A percentile compares a stretch with the other conserved stretches of the same genome.
Evolutionary conservation across 2,797 vertebrate genomes (phyloP).

Genomic region (Pipistrellus nathusii): DNA sequence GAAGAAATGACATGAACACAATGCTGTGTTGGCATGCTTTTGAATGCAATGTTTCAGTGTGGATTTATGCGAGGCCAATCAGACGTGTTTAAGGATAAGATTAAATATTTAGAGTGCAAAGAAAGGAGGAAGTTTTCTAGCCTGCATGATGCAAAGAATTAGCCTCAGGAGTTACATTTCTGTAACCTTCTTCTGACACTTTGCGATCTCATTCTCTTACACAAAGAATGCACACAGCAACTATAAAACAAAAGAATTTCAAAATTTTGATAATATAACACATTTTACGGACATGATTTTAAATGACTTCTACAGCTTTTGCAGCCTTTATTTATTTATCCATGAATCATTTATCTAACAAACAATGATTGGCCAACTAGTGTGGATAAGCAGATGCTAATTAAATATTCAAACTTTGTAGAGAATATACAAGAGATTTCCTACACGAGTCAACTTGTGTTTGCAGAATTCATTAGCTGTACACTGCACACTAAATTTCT

Average conservation of each 20-base stretch:
- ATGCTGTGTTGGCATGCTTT: slow-evolving; percentile 69
- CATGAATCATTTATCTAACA: neutral
- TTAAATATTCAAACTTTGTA: neutral
- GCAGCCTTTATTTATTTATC: neutral
- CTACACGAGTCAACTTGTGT: neutral
- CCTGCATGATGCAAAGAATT: neutral
- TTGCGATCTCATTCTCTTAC: slow-evolving; percentile 39
- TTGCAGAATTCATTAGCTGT: neutral
- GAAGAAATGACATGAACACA: slow-evolving; percentile 73
- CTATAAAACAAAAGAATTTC: slow-evolving; percentile 27
- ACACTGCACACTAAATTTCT: neutral
- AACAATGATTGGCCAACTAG: neutral
- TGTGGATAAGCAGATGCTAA: neutral
- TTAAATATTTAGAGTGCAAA: slow-evolving; percentile 66
- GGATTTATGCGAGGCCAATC: slow-evolving; percentile 37
- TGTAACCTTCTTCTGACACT: neutral
- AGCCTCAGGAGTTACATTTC: neutral
- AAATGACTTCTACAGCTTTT: slow-evolving; percentile 3
- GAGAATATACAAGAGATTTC: neutral
- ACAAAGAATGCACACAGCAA: neutral
- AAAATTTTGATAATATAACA: neutral
- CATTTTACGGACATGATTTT: slow-evolving; percentile 20
- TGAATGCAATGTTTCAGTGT: slow-evolving; percentile 56
- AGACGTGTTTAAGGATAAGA: slow-evolving; percentile 32
- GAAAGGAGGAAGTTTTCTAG: slow-evolving; percentile 60